Conservation (phyloP, 2,797 vertebrate genomes). For the Oreonectes daqikongensis region DNA sequence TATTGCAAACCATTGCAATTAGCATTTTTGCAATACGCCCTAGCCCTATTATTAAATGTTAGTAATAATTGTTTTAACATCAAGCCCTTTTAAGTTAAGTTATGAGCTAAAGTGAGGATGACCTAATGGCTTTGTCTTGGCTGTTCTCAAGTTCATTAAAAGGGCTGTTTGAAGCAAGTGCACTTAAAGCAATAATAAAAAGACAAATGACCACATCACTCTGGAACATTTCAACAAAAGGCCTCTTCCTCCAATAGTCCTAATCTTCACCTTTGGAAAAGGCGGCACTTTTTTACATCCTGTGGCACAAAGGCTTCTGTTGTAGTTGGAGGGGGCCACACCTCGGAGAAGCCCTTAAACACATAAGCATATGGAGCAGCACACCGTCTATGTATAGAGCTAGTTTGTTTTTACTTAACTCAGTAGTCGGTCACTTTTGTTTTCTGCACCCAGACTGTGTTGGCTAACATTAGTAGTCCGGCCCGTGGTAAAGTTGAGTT, state of each 20-base stretch:
- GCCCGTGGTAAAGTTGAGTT: slow-evolving; percentile 22
- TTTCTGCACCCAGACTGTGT: slow-evolving; percentile 32
- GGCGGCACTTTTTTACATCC: slow-evolving; percentile 68
- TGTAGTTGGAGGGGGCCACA: slow-evolving; percentile 41
- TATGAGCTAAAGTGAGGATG: slow-evolving; percentile 10
- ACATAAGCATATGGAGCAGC: slow-evolving; percentile 47
- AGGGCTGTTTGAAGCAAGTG: slow-evolving; percentile 52
- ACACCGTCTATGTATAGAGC: slow-evolving; percentile 43
- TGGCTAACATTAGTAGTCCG: slow-evolving; percentile 11
- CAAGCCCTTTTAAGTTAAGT: no score
- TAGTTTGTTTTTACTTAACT: slow-evolving; percentile 47
- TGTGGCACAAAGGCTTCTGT: slow-evolving; percentile 61
- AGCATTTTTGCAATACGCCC: no score
- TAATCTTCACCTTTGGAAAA: slow-evolving; percentile 68
- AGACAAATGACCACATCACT: slow-evolving; percentile 35
- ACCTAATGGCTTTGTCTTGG: slow-evolving; percentile 58
- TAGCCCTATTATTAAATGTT: no score
- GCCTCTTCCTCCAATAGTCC: slow-evolving; percentile 76
- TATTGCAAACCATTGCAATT: no score
- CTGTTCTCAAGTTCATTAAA: slow-evolving; percentile 54
- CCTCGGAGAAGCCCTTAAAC: slow-evolving; percentile 47
- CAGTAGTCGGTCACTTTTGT: slow-evolving; percentile 45
- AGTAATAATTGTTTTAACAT: no score
- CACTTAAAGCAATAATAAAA: slow-evolving; percentile 62
- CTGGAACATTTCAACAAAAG: slow-evolving; percentile 62